Evolutionary conservation across 1,140 invertebrate genomes (phyloP), one percentile per base, ranked within the genome.

Genomic region (Bombus superbus): DNA sequence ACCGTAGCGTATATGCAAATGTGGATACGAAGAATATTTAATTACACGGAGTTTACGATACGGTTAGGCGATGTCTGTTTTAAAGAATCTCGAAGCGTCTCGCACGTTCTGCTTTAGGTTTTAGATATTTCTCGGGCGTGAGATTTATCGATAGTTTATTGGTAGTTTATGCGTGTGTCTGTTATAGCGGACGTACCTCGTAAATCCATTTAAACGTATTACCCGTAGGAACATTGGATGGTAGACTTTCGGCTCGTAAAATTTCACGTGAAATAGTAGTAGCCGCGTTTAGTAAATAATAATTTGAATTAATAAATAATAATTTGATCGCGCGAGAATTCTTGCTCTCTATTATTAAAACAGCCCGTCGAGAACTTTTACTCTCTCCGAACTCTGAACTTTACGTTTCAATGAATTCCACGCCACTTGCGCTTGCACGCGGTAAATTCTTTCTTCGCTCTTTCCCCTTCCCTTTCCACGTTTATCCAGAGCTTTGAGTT

Each of bases 1-100:
- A 28, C 47, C 2, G 40, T 4, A 22, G 53, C 59, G 62, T 28
- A 72, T 75, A 53, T 83, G 69, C 42, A 83, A 83, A 80, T 71
- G 13, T n/a, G 22, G n/a, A 73, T 5, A n/a, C 15, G 3, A 47
- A 47, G n/a, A 44, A 32, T 44, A 73, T 44, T 22, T 42, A 44
- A 32, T 44, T 8, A 42, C n/a, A 9, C n/a, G 2, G 13, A 44
- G 42, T 73, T 73, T 44, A 47, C 42, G 40, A 47, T 22, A 22
- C 42, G 28, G 71, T 8, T 73, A 28, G n/a, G 25, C 2, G 11
- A 15, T 44, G 42, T 47, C 44, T 73, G 71, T 47, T 28, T 32
- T n/a, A 44, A 18, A 44, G 15, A 22, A 42, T n/a, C 59, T n/a
- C 11, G 9, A 32, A 35, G 64, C 6, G 64, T 0, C 10, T 66